These are phyloP conservation scores for Baronia brevicornis DNA, from an alignment of 2,888 invertebrate species.

Conservation along the genomic window DNA sequence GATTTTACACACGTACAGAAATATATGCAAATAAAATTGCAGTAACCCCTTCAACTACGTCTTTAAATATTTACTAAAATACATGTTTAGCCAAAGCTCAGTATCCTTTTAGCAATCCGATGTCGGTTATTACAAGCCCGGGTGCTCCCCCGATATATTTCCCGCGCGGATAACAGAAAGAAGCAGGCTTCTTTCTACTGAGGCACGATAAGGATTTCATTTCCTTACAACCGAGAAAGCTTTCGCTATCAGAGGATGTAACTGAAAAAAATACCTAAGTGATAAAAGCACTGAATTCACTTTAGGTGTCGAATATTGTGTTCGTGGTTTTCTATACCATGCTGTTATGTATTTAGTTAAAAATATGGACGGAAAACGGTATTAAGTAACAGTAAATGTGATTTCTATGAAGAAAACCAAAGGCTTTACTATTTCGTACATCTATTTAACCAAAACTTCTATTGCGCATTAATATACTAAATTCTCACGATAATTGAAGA, in stretches of 20 bases:
- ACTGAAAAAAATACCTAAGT: constrained; percentile 70
- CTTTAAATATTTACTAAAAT: constrained; percentile 32
- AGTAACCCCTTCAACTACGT: constrained; percentile 18
- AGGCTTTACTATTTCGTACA: too few relatives aligned
- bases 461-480: too few relatives aligned
- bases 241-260: constrained; percentile 67
- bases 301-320: constrained; percentile 47
- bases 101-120: constrained; percentile 62
- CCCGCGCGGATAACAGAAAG: constrained; percentile 66
- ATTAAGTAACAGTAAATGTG: too few relatives aligned
- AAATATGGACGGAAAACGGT: constrained; percentile 1
- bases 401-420: too few relatives aligned
- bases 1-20: constrained; percentile 18
- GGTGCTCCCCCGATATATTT: constrained; percentile 60
- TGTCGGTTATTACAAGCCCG: constrained; percentile 53
- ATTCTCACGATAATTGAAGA: too few relatives aligned
- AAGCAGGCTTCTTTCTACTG: constrained; percentile 61
- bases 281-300: constrained; percentile 65
- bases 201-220: constrained; percentile 76
- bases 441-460: too few relatives aligned
- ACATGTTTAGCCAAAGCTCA: constrained; percentile 41
- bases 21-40: too few relatives aligned
- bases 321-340: constrained; percentile 17
- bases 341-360: constrained; percentile 1
- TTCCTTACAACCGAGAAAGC: constrained; percentile 64